Evolutionary conservation across 2,888 invertebrate genomes (phyloP).

Genomic region (Plagodis pulveraria): DNA sequence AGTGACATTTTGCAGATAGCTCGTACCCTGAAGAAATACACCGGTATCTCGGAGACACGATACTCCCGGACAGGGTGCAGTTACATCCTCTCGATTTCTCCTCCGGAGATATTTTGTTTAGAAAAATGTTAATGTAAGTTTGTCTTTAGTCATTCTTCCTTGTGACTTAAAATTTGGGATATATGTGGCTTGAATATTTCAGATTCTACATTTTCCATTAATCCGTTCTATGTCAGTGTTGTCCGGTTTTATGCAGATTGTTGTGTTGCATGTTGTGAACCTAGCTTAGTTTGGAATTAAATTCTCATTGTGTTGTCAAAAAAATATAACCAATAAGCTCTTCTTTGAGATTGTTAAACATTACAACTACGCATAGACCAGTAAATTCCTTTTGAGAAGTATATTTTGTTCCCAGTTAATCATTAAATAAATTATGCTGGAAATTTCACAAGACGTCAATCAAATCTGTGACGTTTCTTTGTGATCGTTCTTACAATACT

Average conservation of each 20-base stretch:
- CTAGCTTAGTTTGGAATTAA: not conserved
- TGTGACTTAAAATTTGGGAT: constrained; percentile 24
- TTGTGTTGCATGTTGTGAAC: constrained; percentile 22
- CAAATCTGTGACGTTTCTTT: too few relatives aligned
- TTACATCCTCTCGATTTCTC: constrained; percentile 40
- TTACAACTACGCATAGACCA: too few relatives aligned
- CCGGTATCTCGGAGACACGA: constrained; percentile 36
- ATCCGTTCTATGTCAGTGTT: constrained; percentile 23
- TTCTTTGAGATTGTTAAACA: too few relatives aligned
- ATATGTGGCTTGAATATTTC: constrained; percentile 24
- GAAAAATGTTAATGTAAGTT: constrained; percentile 36
- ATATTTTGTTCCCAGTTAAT: too few relatives aligned
- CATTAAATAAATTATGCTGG: too few relatives aligned
- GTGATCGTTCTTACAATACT: too few relatives aligned
- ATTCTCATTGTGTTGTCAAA: too few relatives aligned
- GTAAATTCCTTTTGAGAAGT: too few relatives aligned
- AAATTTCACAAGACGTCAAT: too few relatives aligned
- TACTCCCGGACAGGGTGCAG: constrained; percentile 38
- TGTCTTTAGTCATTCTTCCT: constrained; percentile 2
- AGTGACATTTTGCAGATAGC: constrained; percentile 40
- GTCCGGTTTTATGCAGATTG: constrained; percentile 26
- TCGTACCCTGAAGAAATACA: constrained; percentile 37
- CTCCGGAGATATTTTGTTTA: constrained; percentile 38
- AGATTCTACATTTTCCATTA: constrained; percentile 11
- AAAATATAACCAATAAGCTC: too few relatives aligned